Conservation (phyloP, 2,888 invertebrate species). For the Theretra japonica region DNA sequence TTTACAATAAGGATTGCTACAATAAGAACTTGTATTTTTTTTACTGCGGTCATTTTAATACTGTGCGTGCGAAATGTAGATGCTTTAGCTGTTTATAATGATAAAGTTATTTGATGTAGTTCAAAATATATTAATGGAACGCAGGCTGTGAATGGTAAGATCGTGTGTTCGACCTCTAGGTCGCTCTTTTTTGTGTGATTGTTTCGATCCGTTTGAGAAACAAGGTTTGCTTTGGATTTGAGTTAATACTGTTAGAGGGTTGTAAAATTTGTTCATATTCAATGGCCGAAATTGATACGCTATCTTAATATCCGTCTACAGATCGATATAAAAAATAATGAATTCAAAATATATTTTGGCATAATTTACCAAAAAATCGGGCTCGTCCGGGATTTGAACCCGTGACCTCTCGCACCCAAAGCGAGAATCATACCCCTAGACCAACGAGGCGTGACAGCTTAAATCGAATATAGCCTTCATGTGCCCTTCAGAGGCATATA, state of each 20-base stretch:
- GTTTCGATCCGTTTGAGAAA: neutral
- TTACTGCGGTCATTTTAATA: no score
- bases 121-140: neutral
- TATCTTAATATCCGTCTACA: no score
- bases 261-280: neutral
- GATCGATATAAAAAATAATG: no score
- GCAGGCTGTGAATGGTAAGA: neutral
- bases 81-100: neutral
- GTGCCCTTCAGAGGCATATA: no score
- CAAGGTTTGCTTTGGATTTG: neutral
- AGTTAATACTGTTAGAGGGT: neutral
- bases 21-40: no score
- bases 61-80: neutral
- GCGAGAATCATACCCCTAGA: slow-evolving; percentile 86
- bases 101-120: neutral
- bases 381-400: slow-evolving; percentile 86
- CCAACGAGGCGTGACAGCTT: slow-evolving; percentile 75
- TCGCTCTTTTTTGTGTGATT: neutral
- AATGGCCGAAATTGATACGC: no score
- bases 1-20: no score
- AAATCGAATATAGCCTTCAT: no score
- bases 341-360: no score
- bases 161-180: neutral
- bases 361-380: slow-evolving; percentile 44
- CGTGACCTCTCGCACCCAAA: slow-evolving; percentile 86